Conservation (phyloP, 2,113 vertebrate species). For the Plestiodon gilberti region DNA sequence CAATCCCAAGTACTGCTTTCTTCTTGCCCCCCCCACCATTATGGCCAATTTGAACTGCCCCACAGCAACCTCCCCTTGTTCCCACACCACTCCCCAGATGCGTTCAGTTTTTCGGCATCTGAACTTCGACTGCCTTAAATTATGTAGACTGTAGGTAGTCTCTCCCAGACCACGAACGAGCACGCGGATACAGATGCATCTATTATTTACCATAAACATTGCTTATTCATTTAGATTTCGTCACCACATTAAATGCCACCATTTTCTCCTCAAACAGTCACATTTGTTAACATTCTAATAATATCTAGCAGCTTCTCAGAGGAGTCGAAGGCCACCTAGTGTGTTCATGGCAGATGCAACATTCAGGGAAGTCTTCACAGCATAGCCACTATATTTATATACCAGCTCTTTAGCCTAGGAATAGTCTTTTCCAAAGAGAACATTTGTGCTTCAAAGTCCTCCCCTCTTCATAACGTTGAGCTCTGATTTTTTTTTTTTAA, state of each 20-base stretch:
- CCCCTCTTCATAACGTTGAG: not conserved
- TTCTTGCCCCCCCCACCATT: not conserved
- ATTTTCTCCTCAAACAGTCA: too few relatives aligned
- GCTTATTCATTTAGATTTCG: too few relatives aligned
- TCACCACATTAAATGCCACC: not conserved
- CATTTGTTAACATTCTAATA: too few relatives aligned
- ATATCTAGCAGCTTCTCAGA: too few relatives aligned
- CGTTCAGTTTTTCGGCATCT: not conserved
- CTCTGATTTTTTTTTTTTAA: too few relatives aligned
- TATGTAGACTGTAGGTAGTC: not conserved
- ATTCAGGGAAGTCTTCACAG: too few relatives aligned
- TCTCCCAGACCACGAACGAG: not conserved
- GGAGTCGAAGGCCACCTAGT: too few relatives aligned
- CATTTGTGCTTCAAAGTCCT: not conserved
- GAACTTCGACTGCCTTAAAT: not conserved
- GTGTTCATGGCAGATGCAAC: not conserved
- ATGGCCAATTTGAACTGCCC: not conserved
- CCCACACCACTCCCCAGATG: not conserved
- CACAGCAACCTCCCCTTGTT: not conserved
- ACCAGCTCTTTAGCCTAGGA: not conserved
- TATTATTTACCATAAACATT: not conserved
- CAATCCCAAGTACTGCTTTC: slow-evolving; percentile 15
- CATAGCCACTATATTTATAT: too few relatives aligned
- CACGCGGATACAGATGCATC: not conserved
- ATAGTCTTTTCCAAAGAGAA: not conserved